Base-by-base conservation (phyloP, 2,888 invertebrate species). In the Glyphotaelius pellucidus region DNA sequence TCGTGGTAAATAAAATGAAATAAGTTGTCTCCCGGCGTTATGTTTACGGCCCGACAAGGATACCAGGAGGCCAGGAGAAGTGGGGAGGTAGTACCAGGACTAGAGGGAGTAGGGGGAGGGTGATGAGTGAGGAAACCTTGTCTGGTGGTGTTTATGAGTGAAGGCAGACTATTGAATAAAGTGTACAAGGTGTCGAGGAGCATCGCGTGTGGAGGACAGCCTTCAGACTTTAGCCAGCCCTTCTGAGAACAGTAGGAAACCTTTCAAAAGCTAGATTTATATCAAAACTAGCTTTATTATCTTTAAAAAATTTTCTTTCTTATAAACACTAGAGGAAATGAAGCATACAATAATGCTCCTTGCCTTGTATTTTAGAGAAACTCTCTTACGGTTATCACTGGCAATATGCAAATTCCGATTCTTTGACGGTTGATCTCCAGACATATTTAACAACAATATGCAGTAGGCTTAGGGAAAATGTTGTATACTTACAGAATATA, bases 161-260 rank as follows among this genome's bases (percentile, higher is more conserved):
- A 52, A 42, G 47, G 86, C 86, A 47, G 86, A 47, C 35, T 85
- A 85, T n/a, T 25, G 85, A 42, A 31, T 86, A 86, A 42, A 42
- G 42, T 42, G 42, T 47, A 86, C 86, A 86, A 38, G 14, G n/a
- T 38, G 86, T 86, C 38, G 19, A 47, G 38, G 86, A 42, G 52
- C n/a, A 47, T 86, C 42, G 47, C 30, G 86, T 47, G 86, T n/a
- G 12, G 47, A 30, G 52, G 52, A 67, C 25, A 67, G 52, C 25
- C 52, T 67, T 67, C 19, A 67, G 52, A 67, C 52, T 67, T 5
- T 25, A 25, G 19, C 5, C 52, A 67, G 19, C 52, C 52, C 3
- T 67, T 3, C 52, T 25, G 25, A 1, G 4, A 52, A 7, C 25
- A 15, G 52, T 25, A 25, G 25, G 25, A 19, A 19, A 52, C 52